Conservation (phyloP, 2,113 vertebrate species). For the Callionymus lyra region DNA sequence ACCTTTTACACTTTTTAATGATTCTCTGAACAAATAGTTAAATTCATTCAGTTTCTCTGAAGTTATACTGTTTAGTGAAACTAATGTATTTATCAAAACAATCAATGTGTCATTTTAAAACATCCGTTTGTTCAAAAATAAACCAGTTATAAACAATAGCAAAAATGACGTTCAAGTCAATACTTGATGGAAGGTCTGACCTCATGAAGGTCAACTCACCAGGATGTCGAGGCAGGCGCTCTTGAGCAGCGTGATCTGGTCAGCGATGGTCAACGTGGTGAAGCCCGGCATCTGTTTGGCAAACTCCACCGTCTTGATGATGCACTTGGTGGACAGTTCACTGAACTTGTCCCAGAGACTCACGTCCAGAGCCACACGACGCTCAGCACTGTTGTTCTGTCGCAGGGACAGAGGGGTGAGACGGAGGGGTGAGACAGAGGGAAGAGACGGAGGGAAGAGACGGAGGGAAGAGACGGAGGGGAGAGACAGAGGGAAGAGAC, state of each 20-base stretch:
- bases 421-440: neutral
- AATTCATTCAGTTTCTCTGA: too few relatives aligned
- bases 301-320: slow-evolving; percentile 69
- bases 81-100: too few relatives aligned
- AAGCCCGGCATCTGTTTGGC: slow-evolving; percentile 68
- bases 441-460: too few relatives aligned
- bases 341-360: slow-evolving; percentile 70
- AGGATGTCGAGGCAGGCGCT: slow-evolving; percentile 67
- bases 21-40: too few relatives aligned
- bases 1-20: too few relatives aligned
- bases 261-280: slow-evolving; percentile 62
- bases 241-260: slow-evolving; percentile 70
- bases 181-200: too few relatives aligned
- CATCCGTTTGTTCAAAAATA: too few relatives aligned
- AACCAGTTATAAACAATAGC: too few relatives aligned
- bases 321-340: slow-evolving; percentile 67
- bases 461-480: neutral
- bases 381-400: slow-evolving; percentile 62
- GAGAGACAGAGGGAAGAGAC: neutral
- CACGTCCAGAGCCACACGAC: slow-evolving; percentile 61
- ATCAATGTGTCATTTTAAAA: too few relatives aligned
- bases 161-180: neutral
- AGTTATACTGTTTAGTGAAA: too few relatives aligned
- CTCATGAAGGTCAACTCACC: slow-evolving; percentile 46
- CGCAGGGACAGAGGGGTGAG: too few relatives aligned